phyloP scores from a whole-genome alignment of 2,888 invertebrate species.

The Ethmia dodecea region DNA sequence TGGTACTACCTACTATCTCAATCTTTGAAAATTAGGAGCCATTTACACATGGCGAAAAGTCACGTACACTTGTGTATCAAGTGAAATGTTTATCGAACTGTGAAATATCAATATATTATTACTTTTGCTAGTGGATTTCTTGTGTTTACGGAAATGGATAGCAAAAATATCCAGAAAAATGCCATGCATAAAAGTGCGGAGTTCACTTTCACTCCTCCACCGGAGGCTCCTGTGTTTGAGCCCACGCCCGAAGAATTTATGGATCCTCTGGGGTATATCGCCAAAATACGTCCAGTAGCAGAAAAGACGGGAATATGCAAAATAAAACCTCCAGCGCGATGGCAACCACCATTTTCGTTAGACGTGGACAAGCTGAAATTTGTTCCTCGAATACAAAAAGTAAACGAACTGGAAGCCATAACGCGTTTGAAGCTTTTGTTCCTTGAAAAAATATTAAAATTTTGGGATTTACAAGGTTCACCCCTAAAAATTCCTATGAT shows the following conservation, averaged over 20 bases:
- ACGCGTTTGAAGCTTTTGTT: slow-evolving; percentile 85
- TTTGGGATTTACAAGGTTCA: slow-evolving; percentile 85
- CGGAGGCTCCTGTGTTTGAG: slow-evolving; percentile 84
- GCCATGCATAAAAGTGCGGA: slow-evolving; percentile 72
- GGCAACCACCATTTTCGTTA: slow-evolving; percentile 88
- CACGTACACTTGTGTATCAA: slow-evolving; percentile 59
- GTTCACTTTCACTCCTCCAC: slow-evolving; percentile 70
- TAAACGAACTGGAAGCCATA: slow-evolving; percentile 80
- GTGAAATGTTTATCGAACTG: slow-evolving; percentile 19
- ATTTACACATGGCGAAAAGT: slow-evolving; percentile 73
- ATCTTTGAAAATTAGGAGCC: slow-evolving; percentile 56
- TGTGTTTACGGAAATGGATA: slow-evolving; percentile 48
- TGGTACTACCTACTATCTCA: too few species aligned
- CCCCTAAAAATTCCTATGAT: slow-evolving; percentile 82
- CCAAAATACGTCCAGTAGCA: slow-evolving; percentile 84
- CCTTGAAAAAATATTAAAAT: slow-evolving; percentile 83
- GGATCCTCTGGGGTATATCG: slow-evolving; percentile 85
- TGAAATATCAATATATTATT: not conserved
- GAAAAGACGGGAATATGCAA: slow-evolving; percentile 86
- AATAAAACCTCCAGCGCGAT: slow-evolving; percentile 85
- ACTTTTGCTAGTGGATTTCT: slow-evolving; percentile 6
- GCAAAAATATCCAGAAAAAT: slow-evolving; percentile 71
- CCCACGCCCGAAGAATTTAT: slow-evolving; percentile 85
- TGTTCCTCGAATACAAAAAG: slow-evolving; percentile 72
- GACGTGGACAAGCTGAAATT: slow-evolving; percentile 81